Base-by-base conservation (phyloP, 2,888 invertebrate genomes). In the Drosophila pseudotakahashii region DNA sequence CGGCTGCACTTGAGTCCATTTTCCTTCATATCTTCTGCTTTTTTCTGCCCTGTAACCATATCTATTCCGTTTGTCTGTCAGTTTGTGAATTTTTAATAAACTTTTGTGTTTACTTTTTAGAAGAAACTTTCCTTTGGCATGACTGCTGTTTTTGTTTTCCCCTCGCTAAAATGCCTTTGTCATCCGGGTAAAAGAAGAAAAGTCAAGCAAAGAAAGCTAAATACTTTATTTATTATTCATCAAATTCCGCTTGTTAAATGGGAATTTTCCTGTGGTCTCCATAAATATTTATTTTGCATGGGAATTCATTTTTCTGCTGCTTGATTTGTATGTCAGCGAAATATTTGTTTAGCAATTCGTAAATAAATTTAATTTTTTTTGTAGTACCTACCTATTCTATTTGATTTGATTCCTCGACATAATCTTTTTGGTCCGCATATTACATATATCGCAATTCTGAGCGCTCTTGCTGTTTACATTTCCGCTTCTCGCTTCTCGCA, bases 1-100 rank as follows among this genome's bases (percentile, higher is more conserved):
- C 86, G 88, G 88, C 76, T 84, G 84, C 87, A 84, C 81, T 84
- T 86, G 78, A 84, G 87, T 88, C 72, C 74, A 76, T 83, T 88
- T 88, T 63, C 68, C 75, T 74, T 68, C 72, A 73, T 44, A 68
- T 72, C 72, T 75, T 70, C 73, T 76, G 5, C 3, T 19, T 26
- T 26, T 71, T 34, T 39, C 73, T 73, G 72, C 75, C 60, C 85
- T 3, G 16, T 14, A 9, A 14, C 19, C 32, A 47, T 47, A 32
- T 45, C 45, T 64, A 11, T 57, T 62, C 50, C 42, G 51, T 39
- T 45, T 53, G 41, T 73, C 51, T 70, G 68, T 63, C 62, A 72
- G 71, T 68, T 79, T 77, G 69, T 88, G 82, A 68, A 83, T 88
- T 83, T 83, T 83, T 88, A 78, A 88, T 85, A 82, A 85, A 79